Conservation (phyloP, 64 coral and sea anemone species). For the Porites australiensis region DNA sequence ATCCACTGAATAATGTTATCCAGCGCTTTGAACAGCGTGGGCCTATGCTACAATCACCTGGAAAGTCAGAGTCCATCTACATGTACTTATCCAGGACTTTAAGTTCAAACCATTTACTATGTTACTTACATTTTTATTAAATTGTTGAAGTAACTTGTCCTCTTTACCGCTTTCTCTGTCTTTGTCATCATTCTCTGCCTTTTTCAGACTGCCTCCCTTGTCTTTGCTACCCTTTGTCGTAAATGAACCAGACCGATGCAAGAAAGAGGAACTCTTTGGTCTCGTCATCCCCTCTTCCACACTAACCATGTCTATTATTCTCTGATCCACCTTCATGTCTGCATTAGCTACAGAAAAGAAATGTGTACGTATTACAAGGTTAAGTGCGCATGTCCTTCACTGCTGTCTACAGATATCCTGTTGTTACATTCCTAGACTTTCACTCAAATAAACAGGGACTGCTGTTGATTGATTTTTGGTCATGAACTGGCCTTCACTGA, state of each 20-base stretch:
- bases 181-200: conserved; percentile 75
- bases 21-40: too few relatives aligned
- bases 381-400: not conserved
- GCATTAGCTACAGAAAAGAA: conserved; percentile 72
- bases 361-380: not conserved
- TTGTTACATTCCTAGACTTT: too few relatives aligned
- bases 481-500: too few relatives aligned
- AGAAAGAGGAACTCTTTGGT: conserved; percentile 70
- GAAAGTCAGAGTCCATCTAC: too few relatives aligned
- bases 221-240: conserved; percentile 52
- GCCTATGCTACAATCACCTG: too few relatives aligned
- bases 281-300: conserved; percentile 31
- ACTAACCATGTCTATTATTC: conserved; percentile 82
- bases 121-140: conserved; percentile 44
- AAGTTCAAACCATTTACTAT: not conserved
- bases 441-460: too few relatives aligned
- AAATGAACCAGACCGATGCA: conserved; percentile 56
- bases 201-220: not conserved
- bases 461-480: too few relatives aligned
- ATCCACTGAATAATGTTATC: too few relatives aligned
- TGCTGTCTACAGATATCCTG: too few relatives aligned
- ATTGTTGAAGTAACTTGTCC: conserved; percentile 17
- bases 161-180: conserved; percentile 70
- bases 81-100: too few relatives aligned
- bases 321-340: conserved; percentile 76